Evolutionary conservation across 2,888 invertebrate species (phyloP).

Genomic region (Caenorhabditis virilis): DNA sequence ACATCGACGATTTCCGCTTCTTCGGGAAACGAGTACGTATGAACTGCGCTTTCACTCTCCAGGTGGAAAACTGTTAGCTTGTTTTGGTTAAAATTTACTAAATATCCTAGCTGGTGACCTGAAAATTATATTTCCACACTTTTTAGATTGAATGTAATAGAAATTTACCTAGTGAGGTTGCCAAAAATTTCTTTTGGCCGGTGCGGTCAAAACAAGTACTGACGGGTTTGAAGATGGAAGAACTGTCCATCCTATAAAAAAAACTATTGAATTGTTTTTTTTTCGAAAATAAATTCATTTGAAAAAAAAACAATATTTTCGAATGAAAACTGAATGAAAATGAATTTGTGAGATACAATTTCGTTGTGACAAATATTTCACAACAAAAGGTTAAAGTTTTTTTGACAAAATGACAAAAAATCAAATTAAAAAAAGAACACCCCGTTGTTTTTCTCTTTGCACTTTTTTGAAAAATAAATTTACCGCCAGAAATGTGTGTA

Average conservation of each 20-base stretch:
- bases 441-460: too few relatives aligned
- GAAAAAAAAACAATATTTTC: too few relatives aligned
- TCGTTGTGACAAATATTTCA: too few relatives aligned
- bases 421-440: too few relatives aligned
- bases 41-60: conserved; percentile 8
- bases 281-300: too few relatives aligned
- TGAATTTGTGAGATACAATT: too few relatives aligned
- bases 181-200: not conserved
- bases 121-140: not conserved
- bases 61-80: not conserved
- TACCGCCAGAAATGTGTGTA: not conserved
- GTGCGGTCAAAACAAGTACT: not conserved
- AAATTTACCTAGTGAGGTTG: not conserved
- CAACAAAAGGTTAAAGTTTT: too few relatives aligned
- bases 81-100: not conserved
- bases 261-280: too few relatives aligned
- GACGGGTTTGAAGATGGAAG: not conserved
- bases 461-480: not conserved
- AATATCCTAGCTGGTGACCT: not conserved
- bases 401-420: too few relatives aligned
- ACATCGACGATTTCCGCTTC: conserved; percentile 14
- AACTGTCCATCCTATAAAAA: not conserved
- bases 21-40: conserved; percentile 21
- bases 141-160: not conserved
- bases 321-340: not conserved